Conservation (phyloP, 1,140 invertebrate species). For the Thrips palmi region DNA sequence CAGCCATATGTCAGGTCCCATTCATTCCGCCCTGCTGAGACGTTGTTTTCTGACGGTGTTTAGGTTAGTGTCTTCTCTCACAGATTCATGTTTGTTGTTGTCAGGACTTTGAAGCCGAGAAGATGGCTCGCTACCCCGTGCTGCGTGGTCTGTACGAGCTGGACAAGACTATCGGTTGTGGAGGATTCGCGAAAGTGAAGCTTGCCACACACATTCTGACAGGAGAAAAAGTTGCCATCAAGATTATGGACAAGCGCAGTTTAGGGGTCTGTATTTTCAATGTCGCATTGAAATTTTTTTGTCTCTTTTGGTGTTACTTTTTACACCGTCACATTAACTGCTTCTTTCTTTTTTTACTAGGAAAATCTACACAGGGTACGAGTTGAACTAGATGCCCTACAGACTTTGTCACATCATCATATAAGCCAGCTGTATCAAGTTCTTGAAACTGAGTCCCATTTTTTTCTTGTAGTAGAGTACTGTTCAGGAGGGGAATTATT, state of each 20-base stretch:
- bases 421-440: conserved; percentile 73
- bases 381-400: conserved; percentile 64
- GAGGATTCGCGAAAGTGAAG: conserved; percentile 70
- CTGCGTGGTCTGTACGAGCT: conserved; percentile 46
- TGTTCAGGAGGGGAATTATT: conserved; percentile 70
- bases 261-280: conserved; percentile 38
- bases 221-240: conserved; percentile 68
- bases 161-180: conserved; percentile 53
- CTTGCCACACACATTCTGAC: conserved; percentile 55
- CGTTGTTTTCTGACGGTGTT: no score
- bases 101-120: background rate
- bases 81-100: background rate
- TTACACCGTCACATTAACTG: background rate
- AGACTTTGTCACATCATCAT: conserved; percentile 58
- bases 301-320: background rate
- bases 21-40: no score
- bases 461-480: conserved; percentile 60
- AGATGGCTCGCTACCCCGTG: conserved; percentile 16
- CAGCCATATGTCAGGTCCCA: no score
- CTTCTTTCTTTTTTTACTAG: conserved; percentile 24
- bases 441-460: conserved; percentile 50
- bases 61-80: no score
- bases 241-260: conserved; percentile 62
- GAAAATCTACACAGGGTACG: conserved; percentile 60
- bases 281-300: conserved; percentile 1